phyloP scores from a whole-genome alignment of 2,888 invertebrate genomes.

The Hartigia nigra region DNA sequence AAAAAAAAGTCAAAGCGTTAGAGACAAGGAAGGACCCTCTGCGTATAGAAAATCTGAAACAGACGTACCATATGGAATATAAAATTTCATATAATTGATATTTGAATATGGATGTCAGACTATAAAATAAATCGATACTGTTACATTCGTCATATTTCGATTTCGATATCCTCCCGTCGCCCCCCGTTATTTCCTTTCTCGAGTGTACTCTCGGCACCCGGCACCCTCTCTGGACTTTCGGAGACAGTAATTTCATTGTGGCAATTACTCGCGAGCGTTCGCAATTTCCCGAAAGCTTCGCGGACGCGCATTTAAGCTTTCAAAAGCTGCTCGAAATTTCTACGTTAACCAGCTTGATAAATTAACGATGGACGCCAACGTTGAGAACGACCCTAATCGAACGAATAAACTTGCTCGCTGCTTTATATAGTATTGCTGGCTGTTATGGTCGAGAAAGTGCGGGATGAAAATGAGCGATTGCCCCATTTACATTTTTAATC shows the following conservation, averaged over 20 bases:
- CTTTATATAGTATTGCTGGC: not conserved
- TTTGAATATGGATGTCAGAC: not conserved
- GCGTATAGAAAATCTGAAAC: too few species aligned
- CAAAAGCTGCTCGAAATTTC: not conserved
- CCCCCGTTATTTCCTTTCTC: not conserved
- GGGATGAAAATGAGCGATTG: not conserved
- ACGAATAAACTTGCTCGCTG: not conserved
- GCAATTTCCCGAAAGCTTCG: not conserved
- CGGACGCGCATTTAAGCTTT: not conserved
- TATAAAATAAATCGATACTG: not conserved
- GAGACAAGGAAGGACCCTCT: too few species aligned
- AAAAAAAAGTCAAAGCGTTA: too few species aligned
- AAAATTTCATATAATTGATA: not conserved
- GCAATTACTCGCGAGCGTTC: not conserved
- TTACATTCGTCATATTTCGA: not conserved
- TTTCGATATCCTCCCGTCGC: not conserved
- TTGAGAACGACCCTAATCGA: not conserved
- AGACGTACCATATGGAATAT: too few species aligned
- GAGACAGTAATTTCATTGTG: not conserved
- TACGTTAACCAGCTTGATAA: not conserved
- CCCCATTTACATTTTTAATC: not conserved
- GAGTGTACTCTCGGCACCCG: not conserved
- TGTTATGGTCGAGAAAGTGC: not conserved
- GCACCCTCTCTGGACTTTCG: not conserved
- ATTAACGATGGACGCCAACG: not conserved